A percentile compares a stretch with the other conserved stretches of the same genome.
Conservation (phyloP, 2,113 vertebrate species). For the Cyprinodon brontotheroides region DNA sequence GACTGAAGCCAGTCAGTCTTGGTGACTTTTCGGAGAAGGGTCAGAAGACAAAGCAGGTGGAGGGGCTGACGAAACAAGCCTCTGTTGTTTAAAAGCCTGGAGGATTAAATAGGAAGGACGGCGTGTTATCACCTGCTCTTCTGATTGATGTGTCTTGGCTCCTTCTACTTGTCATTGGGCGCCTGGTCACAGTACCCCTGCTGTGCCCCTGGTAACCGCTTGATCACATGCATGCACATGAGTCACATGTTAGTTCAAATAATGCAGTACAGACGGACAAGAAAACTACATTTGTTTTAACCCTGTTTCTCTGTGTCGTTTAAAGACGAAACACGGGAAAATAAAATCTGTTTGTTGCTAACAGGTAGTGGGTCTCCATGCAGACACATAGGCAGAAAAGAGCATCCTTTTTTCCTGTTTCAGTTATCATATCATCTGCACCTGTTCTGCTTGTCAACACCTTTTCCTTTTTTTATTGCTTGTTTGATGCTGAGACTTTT, state of each 20-base stretch:
- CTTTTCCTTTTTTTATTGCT: constrained; percentile 37
- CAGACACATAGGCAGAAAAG: constrained; percentile 40
- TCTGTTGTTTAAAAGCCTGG: constrained; percentile 32
- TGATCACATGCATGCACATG: constrained; percentile 11
- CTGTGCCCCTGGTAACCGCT: constrained; percentile 32
- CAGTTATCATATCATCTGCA: constrained; percentile 61
- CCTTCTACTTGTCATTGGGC: constrained; percentile 51
- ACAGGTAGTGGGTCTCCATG: constrained; percentile 32
- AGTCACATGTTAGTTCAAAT: neutral
- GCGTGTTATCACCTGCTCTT: constrained; percentile 58
- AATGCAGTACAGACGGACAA: constrained; percentile 28
- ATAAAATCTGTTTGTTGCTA: constrained; percentile 36
- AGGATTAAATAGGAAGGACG: constrained; percentile 46
- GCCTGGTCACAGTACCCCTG: constrained; percentile 32
- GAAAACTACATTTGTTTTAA: constrained; percentile 8
- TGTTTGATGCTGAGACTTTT: constrained; percentile 25
- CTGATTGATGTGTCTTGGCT: constrained; percentile 73
- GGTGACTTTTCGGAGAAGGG: constrained; percentile 38
- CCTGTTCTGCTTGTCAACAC: constrained; percentile 34
- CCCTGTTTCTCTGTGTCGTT: constrained; percentile 34
- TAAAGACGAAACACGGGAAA: constrained; percentile 26
- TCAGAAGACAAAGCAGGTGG: constrained; percentile 50
- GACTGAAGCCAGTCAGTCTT: constrained; percentile 5
- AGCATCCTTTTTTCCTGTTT: constrained; percentile 36
- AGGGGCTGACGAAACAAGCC: constrained; percentile 28